A percentile compares a stretch with the other conserved stretches of the same genome.
Conservation (phyloP, 2,797 vertebrate species). For the Triplophysa bombifrons region DNA sequence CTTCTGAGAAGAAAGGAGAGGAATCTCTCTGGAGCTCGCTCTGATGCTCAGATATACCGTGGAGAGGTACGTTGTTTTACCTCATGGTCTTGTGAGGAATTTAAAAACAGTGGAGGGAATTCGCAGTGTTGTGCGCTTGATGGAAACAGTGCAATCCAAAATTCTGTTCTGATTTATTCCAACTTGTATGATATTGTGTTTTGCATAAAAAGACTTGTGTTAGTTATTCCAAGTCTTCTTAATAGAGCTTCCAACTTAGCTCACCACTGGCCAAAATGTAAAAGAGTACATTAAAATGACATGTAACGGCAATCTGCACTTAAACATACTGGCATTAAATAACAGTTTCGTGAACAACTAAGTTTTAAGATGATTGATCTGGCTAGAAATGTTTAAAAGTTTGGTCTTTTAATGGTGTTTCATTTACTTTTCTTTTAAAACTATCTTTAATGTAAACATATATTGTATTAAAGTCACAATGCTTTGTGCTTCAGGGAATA, state of each 20-base stretch:
- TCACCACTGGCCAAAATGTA: too few species aligned
- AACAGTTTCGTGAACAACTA: too few species aligned
- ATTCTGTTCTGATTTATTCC: neutral
- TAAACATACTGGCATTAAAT: too few species aligned
- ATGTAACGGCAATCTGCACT: too few species aligned
- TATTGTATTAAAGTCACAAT: neutral
- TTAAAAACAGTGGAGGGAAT: conserved; percentile 20
- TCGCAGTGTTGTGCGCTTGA: neutral
- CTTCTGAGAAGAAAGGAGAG: conserved; percentile 44
- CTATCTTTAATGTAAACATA: too few species aligned
- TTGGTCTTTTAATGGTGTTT: too few species aligned
- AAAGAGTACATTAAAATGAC: too few species aligned
- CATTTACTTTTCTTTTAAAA: too few species aligned
- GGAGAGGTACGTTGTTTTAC: conserved; percentile 20
- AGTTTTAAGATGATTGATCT: too few species aligned
- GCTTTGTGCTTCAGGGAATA: conserved; percentile 10
- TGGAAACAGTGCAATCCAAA: neutral
- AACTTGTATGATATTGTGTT: neutral
- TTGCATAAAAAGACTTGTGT: neutral
- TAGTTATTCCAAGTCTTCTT: too few species aligned
- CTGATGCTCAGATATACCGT: conserved; percentile 17
- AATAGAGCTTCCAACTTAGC: too few species aligned
- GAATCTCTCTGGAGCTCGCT: conserved; percentile 35
- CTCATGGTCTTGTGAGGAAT: conserved; percentile 16
- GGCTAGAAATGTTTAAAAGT: too few species aligned